Evolutionary conservation across 1,140 invertebrate species (phyloP), one percentile per base, ranked within the genome.

Genomic region (Leucophenga varia): DNA sequence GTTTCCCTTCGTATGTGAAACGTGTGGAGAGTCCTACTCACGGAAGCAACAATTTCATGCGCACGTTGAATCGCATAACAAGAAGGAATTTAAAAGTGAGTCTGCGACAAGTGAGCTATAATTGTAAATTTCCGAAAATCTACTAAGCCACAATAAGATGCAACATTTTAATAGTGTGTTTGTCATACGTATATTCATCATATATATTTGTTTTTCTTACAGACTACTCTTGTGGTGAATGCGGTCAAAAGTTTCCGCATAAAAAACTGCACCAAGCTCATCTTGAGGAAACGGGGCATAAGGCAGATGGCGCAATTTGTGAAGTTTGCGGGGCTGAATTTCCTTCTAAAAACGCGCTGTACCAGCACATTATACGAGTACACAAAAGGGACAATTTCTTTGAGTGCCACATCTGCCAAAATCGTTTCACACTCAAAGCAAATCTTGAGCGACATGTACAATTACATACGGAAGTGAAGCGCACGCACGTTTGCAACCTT

Each of bases 51-150:
- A 75, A 54, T 75, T 72, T 43, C 72, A 71, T 36, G 72, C 71
- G 20, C 72, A 75, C 42, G 67, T 75, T 32, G 69, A 74, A 47
- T 71, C 71, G 38, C 72, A 75, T 54, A 64, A 57, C 35, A 74
- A 72, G 57, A 72, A 75, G 58, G 69, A 72, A 56, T 61, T 69
- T 55, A 74, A 74, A 74, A 72, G 71, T 74, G 70, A 73, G 71
- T 74, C 64, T 49, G 31, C 36, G 49, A 50, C 58, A 67, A 67
- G 22, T 67, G n/a, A 32, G 30, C 38, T 37, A 41, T 47, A 25
- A 43, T 14, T 36, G 67, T 71, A 71, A 71, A 71, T 71, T 71
- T 71, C 49, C 58, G 58, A 58, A 36, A 34, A 31, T n/a, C 20
- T n/a, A 7, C 32, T 4, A 35, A 35, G 8, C n/a, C 12, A 25